These are phyloP conservation scores for Tokudaia muenninki DNA, from an alignment of 2,797 vertebrate species.

Conservation along the genomic window DNA sequence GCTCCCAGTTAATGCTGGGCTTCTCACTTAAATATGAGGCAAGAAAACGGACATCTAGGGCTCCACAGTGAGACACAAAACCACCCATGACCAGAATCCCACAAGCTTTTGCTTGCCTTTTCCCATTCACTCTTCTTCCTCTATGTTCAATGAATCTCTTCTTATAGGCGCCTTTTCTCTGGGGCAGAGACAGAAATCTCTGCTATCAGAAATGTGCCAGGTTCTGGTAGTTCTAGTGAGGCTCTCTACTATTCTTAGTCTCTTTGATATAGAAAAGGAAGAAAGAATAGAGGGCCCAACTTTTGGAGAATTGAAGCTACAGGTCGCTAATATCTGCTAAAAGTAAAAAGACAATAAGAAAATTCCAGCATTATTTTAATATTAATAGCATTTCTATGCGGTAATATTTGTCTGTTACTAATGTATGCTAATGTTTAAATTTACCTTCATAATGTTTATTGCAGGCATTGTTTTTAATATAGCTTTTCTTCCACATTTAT, in stretches of 20 bases:
- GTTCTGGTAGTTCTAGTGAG: neutral
- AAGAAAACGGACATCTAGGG: neutral
- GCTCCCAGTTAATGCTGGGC: neutral
- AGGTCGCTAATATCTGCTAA: neutral
- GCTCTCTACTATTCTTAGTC: neutral
- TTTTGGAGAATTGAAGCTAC: neutral
- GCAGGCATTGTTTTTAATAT: neutral
- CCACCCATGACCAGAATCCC: neutral
- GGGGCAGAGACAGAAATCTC: slow-evolving; percentile 18
- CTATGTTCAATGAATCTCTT: slow-evolving; percentile 27
- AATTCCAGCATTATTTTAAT: neutral
- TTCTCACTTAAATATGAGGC: neutral
- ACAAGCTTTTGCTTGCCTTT: neutral
- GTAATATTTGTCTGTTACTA: neutral
- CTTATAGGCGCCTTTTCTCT: slow-evolving; percentile 39
- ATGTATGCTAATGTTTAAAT: neutral
- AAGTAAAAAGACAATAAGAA: neutral
- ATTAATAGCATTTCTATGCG: neutral
- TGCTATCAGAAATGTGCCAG: slow-evolving; percentile 31
- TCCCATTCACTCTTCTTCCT: neutral
- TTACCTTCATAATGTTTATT: neutral
- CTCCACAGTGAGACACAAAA: neutral
- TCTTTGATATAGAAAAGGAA: neutral
- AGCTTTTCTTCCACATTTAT: neutral
- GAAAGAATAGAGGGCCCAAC: neutral